Percentiles rank a stretch among this genome's conserved stretches.
Conservation (phyloP, 2,113 vertebrate genomes). For the Bos javanicus region DNA sequence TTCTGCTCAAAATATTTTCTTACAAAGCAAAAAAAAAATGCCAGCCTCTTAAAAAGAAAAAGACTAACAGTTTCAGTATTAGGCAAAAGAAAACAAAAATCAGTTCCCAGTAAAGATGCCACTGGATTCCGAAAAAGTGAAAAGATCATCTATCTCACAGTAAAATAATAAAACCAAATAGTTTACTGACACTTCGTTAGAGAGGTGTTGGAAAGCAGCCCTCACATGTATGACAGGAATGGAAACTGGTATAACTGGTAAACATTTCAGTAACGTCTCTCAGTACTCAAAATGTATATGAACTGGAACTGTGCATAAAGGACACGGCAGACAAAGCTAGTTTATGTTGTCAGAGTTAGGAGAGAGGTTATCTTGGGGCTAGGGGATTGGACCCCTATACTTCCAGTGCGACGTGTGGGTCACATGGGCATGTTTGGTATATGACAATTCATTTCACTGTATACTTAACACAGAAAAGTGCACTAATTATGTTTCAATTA, state of each 20-base stretch:
- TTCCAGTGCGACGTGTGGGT: neutral
- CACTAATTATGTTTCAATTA: neutral
- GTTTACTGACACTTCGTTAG: neutral
- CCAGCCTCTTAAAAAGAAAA: neutral
- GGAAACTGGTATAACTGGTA: neutral
- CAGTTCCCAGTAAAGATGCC: neutral
- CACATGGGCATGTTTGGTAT: rapidly evolving
- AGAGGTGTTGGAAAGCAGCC: neutral
- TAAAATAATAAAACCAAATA: neutral
- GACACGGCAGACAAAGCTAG: neutral
- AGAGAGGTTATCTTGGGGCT: neutral
- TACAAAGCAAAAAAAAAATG: neutral
- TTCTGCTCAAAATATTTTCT: neutral
- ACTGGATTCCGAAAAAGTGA: neutral
- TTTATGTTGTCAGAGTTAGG: too few relatives aligned
- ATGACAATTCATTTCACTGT: neutral
- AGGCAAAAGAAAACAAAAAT: neutral
- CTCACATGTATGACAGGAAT: neutral
- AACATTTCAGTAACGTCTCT: neutral
- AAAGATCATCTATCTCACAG: neutral
- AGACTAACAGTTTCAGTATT: neutral
- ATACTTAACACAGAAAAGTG: neutral
- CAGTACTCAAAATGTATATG: neutral
- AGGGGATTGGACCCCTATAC: too few relatives aligned
- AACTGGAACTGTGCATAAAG: neutral